A percentile compares a stretch with the other conserved stretches of the same genome.
phyloP scores from a whole-genome alignment of 2,113 vertebrate species.

The Megalops atlanticus region DNA sequence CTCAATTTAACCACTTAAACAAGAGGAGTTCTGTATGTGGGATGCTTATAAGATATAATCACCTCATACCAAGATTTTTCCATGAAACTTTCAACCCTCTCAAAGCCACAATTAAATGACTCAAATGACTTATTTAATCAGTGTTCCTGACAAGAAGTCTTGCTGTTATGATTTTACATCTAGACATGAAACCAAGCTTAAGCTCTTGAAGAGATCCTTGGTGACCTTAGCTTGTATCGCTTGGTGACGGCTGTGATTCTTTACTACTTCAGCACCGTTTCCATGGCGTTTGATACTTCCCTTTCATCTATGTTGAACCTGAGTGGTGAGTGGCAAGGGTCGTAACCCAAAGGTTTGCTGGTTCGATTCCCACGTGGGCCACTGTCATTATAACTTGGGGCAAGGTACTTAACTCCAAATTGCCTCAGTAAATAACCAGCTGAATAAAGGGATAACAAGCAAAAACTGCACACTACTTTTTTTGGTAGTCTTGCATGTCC shows the following conservation, averaged over 20 bases:
- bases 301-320: not conserved
- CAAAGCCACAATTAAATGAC: not conserved
- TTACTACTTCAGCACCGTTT: not conserved
- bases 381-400: too few relatives aligned
- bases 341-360: too few relatives aligned
- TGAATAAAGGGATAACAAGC: too few relatives aligned
- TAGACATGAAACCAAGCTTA: not conserved
- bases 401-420: too few relatives aligned
- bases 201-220: not conserved
- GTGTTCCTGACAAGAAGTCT: not conserved
- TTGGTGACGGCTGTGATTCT: not conserved
- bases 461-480: too few relatives aligned
- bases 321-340: too few relatives aligned
- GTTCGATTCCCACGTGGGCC: too few relatives aligned
- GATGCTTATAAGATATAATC: not conserved
- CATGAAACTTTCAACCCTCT: not conserved
- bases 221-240: not conserved
- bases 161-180: not conserved
- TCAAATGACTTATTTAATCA: not conserved
- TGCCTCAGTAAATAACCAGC: too few relatives aligned
- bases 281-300: not conserved
- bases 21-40: not conserved
- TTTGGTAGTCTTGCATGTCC: too few relatives aligned
- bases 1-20: not conserved
- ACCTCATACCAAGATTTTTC: not conserved